These are phyloP conservation scores for Campoletis sonorensis DNA, from an alignment of 1,140 invertebrate genomes.

Conservation along the genomic window DNA sequence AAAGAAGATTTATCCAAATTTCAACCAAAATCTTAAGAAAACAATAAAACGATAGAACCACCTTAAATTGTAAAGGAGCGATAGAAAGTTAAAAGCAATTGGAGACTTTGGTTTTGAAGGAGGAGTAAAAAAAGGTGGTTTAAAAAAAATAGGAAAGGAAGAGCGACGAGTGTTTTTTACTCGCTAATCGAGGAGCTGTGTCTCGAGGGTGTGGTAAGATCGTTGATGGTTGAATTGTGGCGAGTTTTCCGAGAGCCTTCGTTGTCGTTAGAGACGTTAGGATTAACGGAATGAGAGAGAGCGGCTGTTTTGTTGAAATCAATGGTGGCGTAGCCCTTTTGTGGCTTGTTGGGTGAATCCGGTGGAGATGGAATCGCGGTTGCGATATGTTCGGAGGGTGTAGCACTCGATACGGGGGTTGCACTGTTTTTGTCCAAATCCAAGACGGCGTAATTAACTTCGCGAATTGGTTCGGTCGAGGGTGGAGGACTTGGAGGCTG, in stretches of 20 bases:
- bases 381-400: conserved; percentile 56
- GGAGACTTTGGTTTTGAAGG: too few species aligned
- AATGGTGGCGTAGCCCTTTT: conserved; percentile 92
- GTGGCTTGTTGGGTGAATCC: conserved; percentile 77
- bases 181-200: conserved; percentile 80
- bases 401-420: conserved; percentile 31
- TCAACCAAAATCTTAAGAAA: too few species aligned
- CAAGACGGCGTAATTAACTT: conserved; percentile 87
- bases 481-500: conserved; percentile 71
- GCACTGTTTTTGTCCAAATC: conserved; percentile 80
- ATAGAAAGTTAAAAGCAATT: too few species aligned
- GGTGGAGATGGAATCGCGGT: conserved; percentile 69
- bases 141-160: too few species aligned
- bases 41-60: too few species aligned
- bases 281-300: conserved; percentile 82
- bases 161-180: conserved; percentile 60
- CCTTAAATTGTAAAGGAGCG: too few species aligned
- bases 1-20: too few species aligned
- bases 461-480: conserved; percentile 69
- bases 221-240: conserved; percentile 81
- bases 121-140: too few species aligned
- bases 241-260: conserved; percentile 81
- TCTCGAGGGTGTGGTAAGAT: conserved; percentile 74
- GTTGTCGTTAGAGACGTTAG: conserved; percentile 76
- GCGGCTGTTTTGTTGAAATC: conserved; percentile 95